Base-by-base conservation (phyloP, 2,797 vertebrate species). In the Betta splendens region DNA sequence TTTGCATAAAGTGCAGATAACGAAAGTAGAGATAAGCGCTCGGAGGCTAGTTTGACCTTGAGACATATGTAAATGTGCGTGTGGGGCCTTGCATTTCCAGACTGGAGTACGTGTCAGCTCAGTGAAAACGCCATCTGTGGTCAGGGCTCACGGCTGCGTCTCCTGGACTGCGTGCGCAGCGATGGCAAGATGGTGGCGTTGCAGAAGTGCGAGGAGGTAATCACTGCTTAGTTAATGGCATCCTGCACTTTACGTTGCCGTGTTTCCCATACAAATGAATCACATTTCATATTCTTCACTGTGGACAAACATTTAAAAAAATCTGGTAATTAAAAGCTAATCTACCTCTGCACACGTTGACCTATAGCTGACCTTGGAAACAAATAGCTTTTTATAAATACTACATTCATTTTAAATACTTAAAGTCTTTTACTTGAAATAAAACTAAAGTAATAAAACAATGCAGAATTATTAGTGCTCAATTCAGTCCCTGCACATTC, bases 81-180 rank as follows among this genome's bases (percentile, higher is more conserved):
- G 23, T 51, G 15, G 39, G 23, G 51, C 22, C 54, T 15, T 53
- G 21, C 49, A 9, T 67, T 80, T n/a, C 9, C 85, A 99, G 98
- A 94, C 35, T 99, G 98, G 97, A 98, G 96, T 29, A 92, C 92
- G 0, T 99, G 97, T 85, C 95, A 93, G 81, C 90, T 99, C 81
- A 93, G 87, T 64, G 93, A 94, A 83, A 94, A 93, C 1, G 93
- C 94, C 9, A 85, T 93, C 47, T 99, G 98, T 0, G 96, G 97
- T 5, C 90, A 80, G 3, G 96, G 98, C 0, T 74, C 86, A 53
- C 91, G 84, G 43, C 88, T 77, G 1, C 95, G 94, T 26, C 93
- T 97, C 40, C 78, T 96, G 49, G 94, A 95, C 87, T 99, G 97
- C 42, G 36, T 68, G 25, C 94, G 94, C 66, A 95, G 94, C 0